Percentiles rank a stretch among this genome's conserved stretches.
Evolutionary conservation across 2,797 vertebrate species (phyloP).

Genomic region (Malacoraja senta): DNA sequence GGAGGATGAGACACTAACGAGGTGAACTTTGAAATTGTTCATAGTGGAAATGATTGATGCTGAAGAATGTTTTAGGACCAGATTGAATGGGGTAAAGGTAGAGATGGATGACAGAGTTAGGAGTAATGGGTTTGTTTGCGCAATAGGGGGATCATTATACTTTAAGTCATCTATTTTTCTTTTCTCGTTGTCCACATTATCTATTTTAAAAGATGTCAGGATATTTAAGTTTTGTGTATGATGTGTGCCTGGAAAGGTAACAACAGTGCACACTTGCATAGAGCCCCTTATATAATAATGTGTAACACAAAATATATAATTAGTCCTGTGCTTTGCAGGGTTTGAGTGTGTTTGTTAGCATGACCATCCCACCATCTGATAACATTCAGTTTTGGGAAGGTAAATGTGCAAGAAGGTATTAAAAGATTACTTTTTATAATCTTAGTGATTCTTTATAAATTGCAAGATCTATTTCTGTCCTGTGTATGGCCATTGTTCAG

Average conservation of each 20-base stretch:
- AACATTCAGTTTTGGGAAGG: neutral
- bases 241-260: neutral
- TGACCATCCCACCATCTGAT: neutral
- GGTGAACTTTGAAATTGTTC: neutral
- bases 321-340: neutral
- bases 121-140: neutral
- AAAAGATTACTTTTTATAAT: neutral
- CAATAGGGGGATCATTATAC: neutral
- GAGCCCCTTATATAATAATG: neutral
- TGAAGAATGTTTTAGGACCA: neutral
- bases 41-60: neutral
- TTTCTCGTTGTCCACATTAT: neutral
- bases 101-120: neutral
- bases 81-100: neutral
- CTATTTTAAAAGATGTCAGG: neutral
- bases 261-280: neutral
- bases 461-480: neutral
- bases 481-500: too few species aligned
- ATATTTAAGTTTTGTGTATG: neutral
- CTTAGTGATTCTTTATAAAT: neutral
- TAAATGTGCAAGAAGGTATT: neutral
- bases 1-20: neutral
- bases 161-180: neutral
- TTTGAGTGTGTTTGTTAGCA: neutral
- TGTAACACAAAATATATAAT: neutral